A percentile compares a stretch with the other conserved stretches of the same genome.
Evolutionary conservation across 2,797 vertebrate species (phyloP).

Genomic region (Pangasius krempfi): DNA sequence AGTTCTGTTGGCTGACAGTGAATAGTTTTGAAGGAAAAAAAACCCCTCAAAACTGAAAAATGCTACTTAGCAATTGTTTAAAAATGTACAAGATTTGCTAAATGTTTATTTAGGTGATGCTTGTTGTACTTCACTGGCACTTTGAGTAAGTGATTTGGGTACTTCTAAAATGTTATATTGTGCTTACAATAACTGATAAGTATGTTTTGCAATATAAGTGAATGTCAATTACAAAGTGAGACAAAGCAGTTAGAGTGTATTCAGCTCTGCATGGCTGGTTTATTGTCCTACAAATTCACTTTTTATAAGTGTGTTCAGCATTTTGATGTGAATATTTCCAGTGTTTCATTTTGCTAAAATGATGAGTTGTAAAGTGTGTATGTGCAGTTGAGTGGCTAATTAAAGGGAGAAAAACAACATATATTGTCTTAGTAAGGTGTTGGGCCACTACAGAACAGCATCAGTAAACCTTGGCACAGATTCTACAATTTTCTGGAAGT

Average conservation of each 20-base stretch:
- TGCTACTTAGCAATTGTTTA: neutral
- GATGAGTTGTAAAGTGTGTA: neutral
- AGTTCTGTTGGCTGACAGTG: neutral
- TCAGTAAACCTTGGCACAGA: neutral
- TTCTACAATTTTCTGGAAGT: neutral
- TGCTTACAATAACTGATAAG: neutral
- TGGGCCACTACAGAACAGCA: neutral
- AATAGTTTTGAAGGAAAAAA: neutral
- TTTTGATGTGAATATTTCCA: neutral
- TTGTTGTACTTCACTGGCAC: neutral
- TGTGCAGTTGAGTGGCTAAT: neutral
- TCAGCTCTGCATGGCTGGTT: neutral
- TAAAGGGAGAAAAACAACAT: neutral
- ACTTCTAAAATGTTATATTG: neutral
- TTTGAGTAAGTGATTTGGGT: neutral
- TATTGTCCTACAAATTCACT: neutral
- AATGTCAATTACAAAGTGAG: slow-evolving; percentile 15
- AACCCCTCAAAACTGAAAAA: neutral
- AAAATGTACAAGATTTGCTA: neutral
- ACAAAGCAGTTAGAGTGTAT: slow-evolving; percentile 1
- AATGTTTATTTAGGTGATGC: neutral
- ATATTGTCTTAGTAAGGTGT: neutral
- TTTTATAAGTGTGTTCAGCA: neutral
- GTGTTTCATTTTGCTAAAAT: neutral
- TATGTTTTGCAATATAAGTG: neutral